Evolutionary conservation across 2,888 invertebrate species (phyloP), one percentile per base, ranked within the genome.

Genomic region (Schizotus pectinicornis): DNA sequence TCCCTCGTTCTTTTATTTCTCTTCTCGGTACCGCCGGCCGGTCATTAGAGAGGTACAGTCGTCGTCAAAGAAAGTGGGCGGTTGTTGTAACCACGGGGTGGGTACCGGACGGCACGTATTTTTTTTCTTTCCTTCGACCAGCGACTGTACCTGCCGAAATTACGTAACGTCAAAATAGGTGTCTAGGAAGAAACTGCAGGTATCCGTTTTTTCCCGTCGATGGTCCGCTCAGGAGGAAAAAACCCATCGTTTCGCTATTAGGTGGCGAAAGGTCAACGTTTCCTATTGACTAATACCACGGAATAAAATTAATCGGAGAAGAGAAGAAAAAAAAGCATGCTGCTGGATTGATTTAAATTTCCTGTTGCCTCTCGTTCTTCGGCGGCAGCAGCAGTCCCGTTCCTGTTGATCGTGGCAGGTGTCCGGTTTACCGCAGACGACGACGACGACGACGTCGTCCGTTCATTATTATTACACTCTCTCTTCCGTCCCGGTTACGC

Each of bases 401-500:
- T 53, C 30, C 37, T 36, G n/a, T 43, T 14, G 53, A 45, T 35
- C 22, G 37, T 36, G 37, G 45, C 52, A 52, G 52, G 52, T 52
- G 52, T 52, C 43, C 52, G 43, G n/a, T n/a, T n/a, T 43, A 22
- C 5, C 22, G 22, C 5, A 22, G 22, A 2, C 2, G 22, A 22
- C 22, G 22, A 22, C 22, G 22, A 22, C 22, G 22, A 22, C 22
- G 22, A 3, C 37, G 38, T 46, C 54, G 54, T 45, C 47, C 54
- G 47, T 45, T 45, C 54, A 54, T 54, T 54, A 54, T 22, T 22
- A 22, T 22, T 22, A 22, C 22, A 42, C 57, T 52, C 48, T 57
- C 57, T 57, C 57, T 57, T 57, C 57, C 57, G 57, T 57, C 57
- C 57, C 52, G 51, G 52, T 57, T 57, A 57, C 57, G 57, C 52